Evolutionary conservation across 2,797 vertebrate species (phyloP).

Genomic region (Sebastes paucispinis): DNA sequence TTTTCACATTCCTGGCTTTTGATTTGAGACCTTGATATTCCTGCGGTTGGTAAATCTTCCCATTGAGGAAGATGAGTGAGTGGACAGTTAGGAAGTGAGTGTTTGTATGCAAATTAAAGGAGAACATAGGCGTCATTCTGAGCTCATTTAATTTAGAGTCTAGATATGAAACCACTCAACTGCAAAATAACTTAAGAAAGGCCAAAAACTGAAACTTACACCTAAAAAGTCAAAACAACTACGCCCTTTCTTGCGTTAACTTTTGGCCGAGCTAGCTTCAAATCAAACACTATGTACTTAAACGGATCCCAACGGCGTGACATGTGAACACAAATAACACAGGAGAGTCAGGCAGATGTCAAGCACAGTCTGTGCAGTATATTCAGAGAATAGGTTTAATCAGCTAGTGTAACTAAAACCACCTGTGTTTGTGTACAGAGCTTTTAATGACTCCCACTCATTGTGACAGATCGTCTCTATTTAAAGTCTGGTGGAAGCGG

Average conservation of each 20-base stretch:
- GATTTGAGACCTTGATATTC: constrained; percentile 66
- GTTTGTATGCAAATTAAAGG: constrained; percentile 45
- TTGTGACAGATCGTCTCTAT: constrained; percentile 5
- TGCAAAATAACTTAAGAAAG: background rate
- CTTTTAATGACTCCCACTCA: background rate
- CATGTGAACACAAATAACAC: background rate
- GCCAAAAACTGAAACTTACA: background rate
- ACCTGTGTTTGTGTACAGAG: constrained; percentile 18
- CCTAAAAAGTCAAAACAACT: background rate
- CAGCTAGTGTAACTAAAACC: constrained; percentile 13
- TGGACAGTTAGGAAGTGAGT: constrained; percentile 21
- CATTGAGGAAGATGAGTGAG: constrained; percentile 38
- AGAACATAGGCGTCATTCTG: constrained; percentile 1
- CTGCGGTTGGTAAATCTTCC: constrained; percentile 34
- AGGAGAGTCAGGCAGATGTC: background rate
- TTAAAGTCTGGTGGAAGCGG: background rate
- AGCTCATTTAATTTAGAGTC: constrained; percentile 2
- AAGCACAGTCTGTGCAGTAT: background rate
- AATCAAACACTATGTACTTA: background rate
- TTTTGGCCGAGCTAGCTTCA: background rate
- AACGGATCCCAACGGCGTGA: background rate
- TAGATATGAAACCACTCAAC: background rate
- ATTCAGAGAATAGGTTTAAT: constrained; percentile 4
- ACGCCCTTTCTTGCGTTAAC: background rate
- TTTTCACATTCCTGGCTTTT: constrained; percentile 54